Base-by-base conservation (phyloP, 2,113 vertebrate species). In the Vulpes ferrilata region DNA sequence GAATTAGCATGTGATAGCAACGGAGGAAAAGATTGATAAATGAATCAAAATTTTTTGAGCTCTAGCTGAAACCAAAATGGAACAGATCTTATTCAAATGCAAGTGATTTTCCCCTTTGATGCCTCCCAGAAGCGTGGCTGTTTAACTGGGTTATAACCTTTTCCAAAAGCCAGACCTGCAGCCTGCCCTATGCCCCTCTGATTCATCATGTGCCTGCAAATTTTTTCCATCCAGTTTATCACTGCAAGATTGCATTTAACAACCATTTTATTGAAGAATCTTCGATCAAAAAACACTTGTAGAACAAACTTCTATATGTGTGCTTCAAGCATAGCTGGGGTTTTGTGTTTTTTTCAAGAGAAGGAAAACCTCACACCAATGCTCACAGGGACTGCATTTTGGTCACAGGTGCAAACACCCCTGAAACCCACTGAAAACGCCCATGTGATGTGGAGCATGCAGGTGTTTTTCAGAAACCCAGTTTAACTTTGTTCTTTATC, bases 401-500 rank as follows among this genome's bases (percentile, higher is more conserved):
- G n/a, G 35, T 48, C 80, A 90, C 30, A 64, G 5, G 15, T 92
- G 73, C 2, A 16, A 71, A 73, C 11, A 27, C 17, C 71, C 35
- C 9, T 32, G 53, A 96, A 86, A 84, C 59, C 85, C 65, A 27
- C 43, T 59, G 4, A 59, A 1, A 59, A 90, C 84, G 89, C 87
- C 83, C 69, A 4, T 91, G 82, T 48, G 30, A 59, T 57, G 19
- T 0, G 1, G 32, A 74, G 2, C 67, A 11, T 91, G 43, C 25
- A 97, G 93, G 74, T 65, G 84, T 30, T 88, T 92, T 94, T 89
- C 89, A 92, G 62, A 88, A 69, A 80, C 51, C 27, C n/a, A 48
- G 32, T 25, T 96, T 93, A 35, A 65, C 43, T 23, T 30, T 79
- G 65, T 55, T 84, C 74, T 97, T 89, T 80, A 90, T 62, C 22